phyloP scores from a whole-genome alignment of 2,888 invertebrate species.

The Meiosimyza decipiens region DNA sequence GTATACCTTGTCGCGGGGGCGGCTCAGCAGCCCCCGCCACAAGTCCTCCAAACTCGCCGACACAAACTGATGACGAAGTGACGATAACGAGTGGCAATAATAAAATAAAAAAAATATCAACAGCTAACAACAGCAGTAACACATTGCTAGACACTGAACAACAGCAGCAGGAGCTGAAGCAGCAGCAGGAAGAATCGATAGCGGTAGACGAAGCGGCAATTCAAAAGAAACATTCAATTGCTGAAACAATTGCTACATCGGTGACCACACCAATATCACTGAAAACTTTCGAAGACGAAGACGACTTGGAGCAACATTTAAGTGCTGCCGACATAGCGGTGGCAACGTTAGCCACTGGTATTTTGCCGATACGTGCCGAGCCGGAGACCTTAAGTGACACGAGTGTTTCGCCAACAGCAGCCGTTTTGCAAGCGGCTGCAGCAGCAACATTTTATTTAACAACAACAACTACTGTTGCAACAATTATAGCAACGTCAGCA shows the following conservation, averaged over 20 bases:
- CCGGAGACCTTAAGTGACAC: slow-evolving; percentile 61
- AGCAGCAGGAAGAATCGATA: slow-evolving; percentile 31
- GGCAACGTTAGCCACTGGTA: slow-evolving; percentile 58
- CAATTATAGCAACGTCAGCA: slow-evolving; percentile 20
- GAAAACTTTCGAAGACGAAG: slow-evolving; percentile 59
- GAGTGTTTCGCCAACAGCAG: slow-evolving; percentile 60
- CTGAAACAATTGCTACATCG: slow-evolving; percentile 60
- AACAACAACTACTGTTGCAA: slow-evolving; percentile 40
- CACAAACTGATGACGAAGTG: slow-evolving; percentile 56
- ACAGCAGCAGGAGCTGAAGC: slow-evolving; percentile 41
- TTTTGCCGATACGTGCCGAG: slow-evolving; percentile 58
- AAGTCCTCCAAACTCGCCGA: slow-evolving; percentile 69
- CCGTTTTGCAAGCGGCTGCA: slow-evolving; percentile 51
- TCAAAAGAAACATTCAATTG: slow-evolving; percentile 58
- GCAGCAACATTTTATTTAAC: slow-evolving; percentile 40
- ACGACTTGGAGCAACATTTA: slow-evolving; percentile 50
- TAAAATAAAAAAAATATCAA: slow-evolving; percentile 25
- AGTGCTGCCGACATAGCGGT: slow-evolving; percentile 60
- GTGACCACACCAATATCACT: slow-evolving; percentile 61
- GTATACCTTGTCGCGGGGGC: slow-evolving; percentile 87
- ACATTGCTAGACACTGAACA: slow-evolving; percentile 27
- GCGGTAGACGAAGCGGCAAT: slow-evolving; percentile 12
- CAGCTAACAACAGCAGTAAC: neutral
- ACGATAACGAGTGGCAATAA: slow-evolving; percentile 30
- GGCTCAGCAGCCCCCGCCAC: slow-evolving; percentile 74